Base-by-base conservation (phyloP, 2,113 vertebrate species). In the Eclectus roratus region DNA sequence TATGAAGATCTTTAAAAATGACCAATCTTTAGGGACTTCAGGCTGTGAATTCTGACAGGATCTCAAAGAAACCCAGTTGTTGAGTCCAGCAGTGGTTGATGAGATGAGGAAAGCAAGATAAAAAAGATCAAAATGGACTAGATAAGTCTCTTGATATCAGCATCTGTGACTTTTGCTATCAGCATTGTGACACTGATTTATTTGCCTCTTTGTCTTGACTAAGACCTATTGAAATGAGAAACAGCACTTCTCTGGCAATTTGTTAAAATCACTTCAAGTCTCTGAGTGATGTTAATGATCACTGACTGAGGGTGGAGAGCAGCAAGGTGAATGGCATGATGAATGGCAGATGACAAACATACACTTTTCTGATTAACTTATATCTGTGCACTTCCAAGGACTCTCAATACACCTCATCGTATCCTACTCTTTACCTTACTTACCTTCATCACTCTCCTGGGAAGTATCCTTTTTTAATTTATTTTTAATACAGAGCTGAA, bases 111-210 rank as follows among this genome's bases (percentile, higher is more conserved):
- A 95, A 90, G 33, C 43, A 95, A 81, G 60, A 83, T 41, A 93
- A 91, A 88, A 72, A 69, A 73, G 23, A 91, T 80, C 47, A 87
- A 88, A 95, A 86, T 88, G 92, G 65, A 88, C 80, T 80, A 84
- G 72, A 82, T 91, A 94, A 94, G 74, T 93, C 88, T 93, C 65
- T 90, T 93, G 60, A 46, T 88, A 91, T 90, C 90, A 94, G 65
- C 79, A 86, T 91, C 80, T 86, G 60, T 71, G 47, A 52, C 55
- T 4, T 50, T 66, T 70, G 76, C 80, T 86, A 74, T 78, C 88
- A 93, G 82, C 65, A 81, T 46, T 88, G 47, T 68, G 49, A 88
- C 88, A 81, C n/a, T 90, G 69, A 91, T 94, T 84, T 88, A 64
- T 84, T 93, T 93, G 72, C 44, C 69, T 61, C 80, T 90, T 90